A percentile compares a stretch with the other conserved stretches of the same genome.
These are phyloP conservation scores for Hydrotaea diabolus DNA, from an alignment of 2,888 invertebrate species.

Conservation along the genomic window DNA sequence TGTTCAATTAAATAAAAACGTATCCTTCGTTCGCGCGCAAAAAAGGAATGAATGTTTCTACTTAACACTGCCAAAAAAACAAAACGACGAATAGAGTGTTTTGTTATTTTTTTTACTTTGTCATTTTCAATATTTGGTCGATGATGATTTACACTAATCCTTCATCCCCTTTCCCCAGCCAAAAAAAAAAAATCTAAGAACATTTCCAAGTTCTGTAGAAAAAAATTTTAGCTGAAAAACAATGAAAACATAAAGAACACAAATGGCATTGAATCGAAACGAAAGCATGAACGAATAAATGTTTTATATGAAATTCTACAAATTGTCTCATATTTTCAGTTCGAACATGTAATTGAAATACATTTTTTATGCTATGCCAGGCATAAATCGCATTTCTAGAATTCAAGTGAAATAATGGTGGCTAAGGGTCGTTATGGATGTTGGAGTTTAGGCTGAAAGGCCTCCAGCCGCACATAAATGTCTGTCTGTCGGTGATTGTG, in stretches of 20 bases:
- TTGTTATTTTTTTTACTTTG: no score
- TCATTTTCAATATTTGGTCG: no score
- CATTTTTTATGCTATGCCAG: background rate
- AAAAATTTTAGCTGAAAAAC: background rate
- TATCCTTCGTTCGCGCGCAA: background rate
- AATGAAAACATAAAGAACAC: background rate
- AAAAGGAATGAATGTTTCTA: background rate
- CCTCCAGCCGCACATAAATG: background rate
- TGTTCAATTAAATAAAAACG: background rate
- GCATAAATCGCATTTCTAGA: background rate
- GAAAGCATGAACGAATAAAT: background rate
- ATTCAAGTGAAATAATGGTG: background rate
- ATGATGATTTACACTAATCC: constrained; percentile 19
- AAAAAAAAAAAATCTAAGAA: background rate
- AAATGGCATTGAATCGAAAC: background rate
- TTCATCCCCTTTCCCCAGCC: no score
- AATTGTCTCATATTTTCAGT: constrained; percentile 8
- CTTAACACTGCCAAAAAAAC: background rate
- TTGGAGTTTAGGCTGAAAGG: background rate
- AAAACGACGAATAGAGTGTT: background rate
- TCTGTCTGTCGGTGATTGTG: background rate
- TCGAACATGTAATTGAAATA: constrained; percentile 25
- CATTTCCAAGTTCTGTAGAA: background rate
- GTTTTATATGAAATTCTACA: background rate
- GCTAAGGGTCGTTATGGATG: background rate